A percentile compares a stretch with the other conserved stretches of the same genome.
These are phyloP conservation scores for Erpobdella octoculata DNA, from an alignment of 2,888 invertebrate species.

Conservation along the genomic window DNA sequence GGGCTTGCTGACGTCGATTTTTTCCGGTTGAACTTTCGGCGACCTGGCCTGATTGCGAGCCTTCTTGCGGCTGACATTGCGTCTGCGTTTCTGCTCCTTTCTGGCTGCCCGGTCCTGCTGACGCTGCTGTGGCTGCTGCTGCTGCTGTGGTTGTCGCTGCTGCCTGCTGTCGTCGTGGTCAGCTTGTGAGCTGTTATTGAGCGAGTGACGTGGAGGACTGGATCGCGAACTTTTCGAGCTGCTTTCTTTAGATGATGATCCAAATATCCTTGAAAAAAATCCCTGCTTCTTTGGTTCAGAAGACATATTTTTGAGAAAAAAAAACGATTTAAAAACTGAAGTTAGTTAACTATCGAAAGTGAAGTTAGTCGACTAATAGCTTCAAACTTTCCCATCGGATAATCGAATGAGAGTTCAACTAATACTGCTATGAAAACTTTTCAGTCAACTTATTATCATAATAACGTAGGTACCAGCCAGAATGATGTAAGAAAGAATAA, in stretches of 20 bases:
- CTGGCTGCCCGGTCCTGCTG: neutral
- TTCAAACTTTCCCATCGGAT: too few relatives aligned
- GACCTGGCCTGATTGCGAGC: neutral
- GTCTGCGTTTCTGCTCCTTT: neutral
- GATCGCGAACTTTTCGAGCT: neutral
- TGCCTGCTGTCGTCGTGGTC: neutral
- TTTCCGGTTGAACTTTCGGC: neutral
- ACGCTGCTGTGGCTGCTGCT: neutral
- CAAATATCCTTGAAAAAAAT: constrained; percentile 22
- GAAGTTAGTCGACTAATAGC: too few relatives aligned
- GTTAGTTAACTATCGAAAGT: too few relatives aligned
- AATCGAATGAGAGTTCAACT: too few relatives aligned
- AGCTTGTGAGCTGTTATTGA: neutral
- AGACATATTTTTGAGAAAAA: too few relatives aligned
- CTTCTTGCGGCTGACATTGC: constrained; percentile 24
- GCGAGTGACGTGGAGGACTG: neutral
- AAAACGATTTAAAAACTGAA: too few relatives aligned
- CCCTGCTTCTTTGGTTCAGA: constrained; percentile 20
- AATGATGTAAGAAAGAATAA: too few relatives aligned
- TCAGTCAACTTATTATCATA: too few relatives aligned
- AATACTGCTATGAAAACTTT: too few relatives aligned
- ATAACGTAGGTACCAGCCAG: too few relatives aligned
- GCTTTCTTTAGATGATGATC: neutral
- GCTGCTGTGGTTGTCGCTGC: neutral
- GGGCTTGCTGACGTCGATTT: constrained; percentile 31